Evolutionary conservation across 2,888 invertebrate genomes (phyloP), one percentile per base, ranked within the genome.

Genomic region (Drosophila nr. fundita): DNA sequence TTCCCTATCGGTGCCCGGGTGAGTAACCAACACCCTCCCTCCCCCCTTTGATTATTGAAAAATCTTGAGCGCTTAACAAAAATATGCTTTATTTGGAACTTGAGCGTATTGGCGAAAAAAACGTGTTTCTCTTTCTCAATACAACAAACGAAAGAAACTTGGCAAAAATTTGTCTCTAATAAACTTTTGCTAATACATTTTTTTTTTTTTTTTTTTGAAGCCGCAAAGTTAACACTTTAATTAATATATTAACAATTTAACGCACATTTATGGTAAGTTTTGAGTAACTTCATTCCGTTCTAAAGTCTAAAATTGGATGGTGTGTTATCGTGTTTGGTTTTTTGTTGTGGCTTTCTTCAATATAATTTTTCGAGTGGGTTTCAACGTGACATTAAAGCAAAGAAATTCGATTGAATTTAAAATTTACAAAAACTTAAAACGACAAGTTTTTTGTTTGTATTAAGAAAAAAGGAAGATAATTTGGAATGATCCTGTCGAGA

Each of bases 1-100:
- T 86, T 95, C 95, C 61, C 94, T 96, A 72, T 91, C 94, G 42
- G 95, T 98, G 80, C 96, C 97, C 29, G 98, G 98, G 98, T 98
- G 93, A 96, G 97, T 96, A 55, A 34, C 0, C 7, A 45, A 24
- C 38, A 10, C 15, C 21, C 1, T 21, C 0, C 10, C 38, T 1
- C 10, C 0, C 11, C 38, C 2, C 10, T 2, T 4, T 0, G 3
- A 40, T 5, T 27, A 53, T 15, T 40, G 18, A 66, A 36, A 55
- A 27, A 10, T 30, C 45, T 11, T 10, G 0, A 24, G 11, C 45
- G 5, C 13, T 68, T 89, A 89, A 90, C 86, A 89, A 89, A 89
- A 89, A 89, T 89, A 89, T 82, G 77, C 74, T 90, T 89, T 89
- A 90, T 89, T 88, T 58, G 54, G 76, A 89, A 80, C 76, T 73